Evolutionary conservation across 2,113 vertebrate species (phyloP), one percentile per base, ranked within the genome.

Genomic region (Drymodes brunneopygia): DNA sequence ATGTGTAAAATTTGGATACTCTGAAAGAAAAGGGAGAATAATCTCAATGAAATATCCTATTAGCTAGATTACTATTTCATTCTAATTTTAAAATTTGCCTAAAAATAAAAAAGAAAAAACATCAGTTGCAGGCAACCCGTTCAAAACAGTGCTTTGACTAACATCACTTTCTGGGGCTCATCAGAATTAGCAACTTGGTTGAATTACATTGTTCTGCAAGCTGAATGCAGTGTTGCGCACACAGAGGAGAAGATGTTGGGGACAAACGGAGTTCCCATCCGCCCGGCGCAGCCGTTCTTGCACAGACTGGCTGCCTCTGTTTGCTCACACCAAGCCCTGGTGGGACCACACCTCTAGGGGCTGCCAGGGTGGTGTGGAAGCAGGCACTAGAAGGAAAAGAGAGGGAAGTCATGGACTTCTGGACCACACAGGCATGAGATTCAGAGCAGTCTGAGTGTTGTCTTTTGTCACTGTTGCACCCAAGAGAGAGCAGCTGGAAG

Each of bases 301-400:
- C 12, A 5, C 29, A 27, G 44, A 0, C 16, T 25, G 1, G 1
- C 25, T n/a, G 35, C 21, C 44, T 10, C 1, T 3, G 22, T 7
- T 15, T n/a, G 48, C 14, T 18, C 3, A 1, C 29, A 10, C 21
- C 57, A 7, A 28, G 45, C 23, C n/a, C 2, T 6, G 4, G 1
- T 23, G 44, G 33, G 38, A 10, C 7, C 2, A 1, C 25, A 13
- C 19, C 27, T 22, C 12, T 0, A 25, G 38, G 20, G 35, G 25
- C 31, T 42, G 7, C 35, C 24, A 18, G 40, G 2, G 7, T 2
- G n/a, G 6, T 9, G 13, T 24, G 36, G 23, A 47, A 77, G 12
- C 17, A 35, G 40, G 23, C 3, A 7, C 23, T 3, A 6, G 16
- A 0, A 5, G 13, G 11, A 3, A 15, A 38, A 29, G 28, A 62